A percentile compares a stretch with the other conserved stretches of the same genome.
These are phyloP conservation scores for Apogon hyalosoma DNA, from an alignment of 2,797 vertebrate genomes.

Conservation along the genomic window DNA sequence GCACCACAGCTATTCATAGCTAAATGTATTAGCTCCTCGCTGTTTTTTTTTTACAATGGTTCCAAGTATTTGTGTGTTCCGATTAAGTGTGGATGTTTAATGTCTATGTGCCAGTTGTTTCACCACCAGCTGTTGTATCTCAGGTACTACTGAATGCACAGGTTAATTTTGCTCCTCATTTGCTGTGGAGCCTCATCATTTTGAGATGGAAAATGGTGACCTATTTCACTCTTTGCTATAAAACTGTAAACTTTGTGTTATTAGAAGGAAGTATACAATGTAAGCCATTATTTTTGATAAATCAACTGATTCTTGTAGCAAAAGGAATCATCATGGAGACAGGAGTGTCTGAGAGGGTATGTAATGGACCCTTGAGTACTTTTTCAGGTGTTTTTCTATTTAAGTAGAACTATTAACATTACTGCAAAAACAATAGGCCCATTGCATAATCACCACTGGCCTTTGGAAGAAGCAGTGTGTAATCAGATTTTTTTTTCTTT, in stretches of 20 bases:
- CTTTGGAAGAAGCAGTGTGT: slow-evolving; percentile 36
- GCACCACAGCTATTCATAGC: slow-evolving; percentile 55
- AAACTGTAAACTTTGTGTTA: neutral
- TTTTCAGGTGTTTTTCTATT: neutral
- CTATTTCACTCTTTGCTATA: slow-evolving; percentile 1
- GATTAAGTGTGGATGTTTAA: slow-evolving; percentile 26
- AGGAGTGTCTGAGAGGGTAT: neutral
- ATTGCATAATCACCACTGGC: slow-evolving; percentile 60
- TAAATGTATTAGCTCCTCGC: slow-evolving; percentile 23
- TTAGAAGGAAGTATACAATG: neutral
- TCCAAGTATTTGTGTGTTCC: slow-evolving; percentile 28
- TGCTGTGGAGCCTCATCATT: neutral
- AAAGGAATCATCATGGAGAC: neutral
- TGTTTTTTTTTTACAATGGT: slow-evolving; percentile 55
- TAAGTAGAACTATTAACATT: too few relatives aligned
- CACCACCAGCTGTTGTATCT: slow-evolving; percentile 51
- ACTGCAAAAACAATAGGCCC: neutral
- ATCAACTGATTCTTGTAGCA: neutral
- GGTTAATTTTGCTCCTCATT: neutral
- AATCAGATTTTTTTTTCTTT: slow-evolving; percentile 44
- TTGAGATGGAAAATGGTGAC: neutral
- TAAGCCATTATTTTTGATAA: neutral
- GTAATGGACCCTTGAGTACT: neutral
- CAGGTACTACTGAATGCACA: slow-evolving; percentile 21
- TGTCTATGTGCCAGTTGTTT: slow-evolving; percentile 34